Base-by-base conservation (phyloP, 2,797 vertebrate species). In the Takifugu ocellatus region DNA sequence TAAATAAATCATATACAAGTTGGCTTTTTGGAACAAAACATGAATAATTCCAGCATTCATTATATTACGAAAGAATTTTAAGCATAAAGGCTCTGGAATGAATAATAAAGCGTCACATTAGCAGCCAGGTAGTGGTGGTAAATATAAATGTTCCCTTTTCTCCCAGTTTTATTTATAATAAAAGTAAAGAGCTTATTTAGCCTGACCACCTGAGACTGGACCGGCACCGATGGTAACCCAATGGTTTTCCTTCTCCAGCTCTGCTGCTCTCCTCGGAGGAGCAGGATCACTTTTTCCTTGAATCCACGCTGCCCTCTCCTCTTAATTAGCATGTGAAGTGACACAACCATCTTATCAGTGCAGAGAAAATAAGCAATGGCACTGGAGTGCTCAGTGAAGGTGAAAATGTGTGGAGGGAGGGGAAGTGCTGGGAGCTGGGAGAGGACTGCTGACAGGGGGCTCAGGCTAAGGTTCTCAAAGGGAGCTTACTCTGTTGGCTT, bases 301-400 rank as follows among this genome's bases (percentile, higher is more conserved):
- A 61, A 53, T 54, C 50, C 66, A 57, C 9, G 21, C 59, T 73
- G 68, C 63, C 51, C 53, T 78, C 77, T 79, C 43, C 68, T 77
- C 55, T 70, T 69, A 78, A 82, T 83, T 78, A 74, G 72, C 21
- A 5, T 47, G 9, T 44, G 42, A 71, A 78, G 74, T 56, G 58
- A 52, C 72, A 69, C 61, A 64, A 69, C 61, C 70, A 68, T 59
- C 61, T 53, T 25, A 53, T 69, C 56, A 70, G 43, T 52, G 27
- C 3, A 6, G 43, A 44, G 58, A 55, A 61, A 59, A 59, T 39
- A 24, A 66, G 66, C 62, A 65, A 44, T 10, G 29, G 66, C 44
- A 29, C 25, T 31, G 14, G 26, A 66, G 60, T 63, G 59, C 44
- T 66, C 56, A 54, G 25, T 49, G 42, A 64, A 73, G 72, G 72